Conservation (phyloP, 64 coral and sea anemone species). For the Montipora cactus region DNA sequence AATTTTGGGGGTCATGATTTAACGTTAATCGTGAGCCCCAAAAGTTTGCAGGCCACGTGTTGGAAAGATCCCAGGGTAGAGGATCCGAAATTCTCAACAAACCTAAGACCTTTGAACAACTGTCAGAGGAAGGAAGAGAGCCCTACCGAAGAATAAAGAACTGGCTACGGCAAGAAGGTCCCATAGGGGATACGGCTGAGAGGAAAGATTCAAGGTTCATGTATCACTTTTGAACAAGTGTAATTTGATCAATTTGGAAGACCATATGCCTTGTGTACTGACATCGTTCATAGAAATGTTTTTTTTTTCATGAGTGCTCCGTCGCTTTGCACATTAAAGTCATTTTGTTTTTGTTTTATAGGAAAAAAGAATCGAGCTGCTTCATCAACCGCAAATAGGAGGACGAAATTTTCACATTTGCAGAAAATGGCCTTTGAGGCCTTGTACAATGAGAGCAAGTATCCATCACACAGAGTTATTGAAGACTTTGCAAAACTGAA, state of each 20-base stretch:
- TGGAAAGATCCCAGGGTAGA: too few species aligned
- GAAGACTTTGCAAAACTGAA: background rate
- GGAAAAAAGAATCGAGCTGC: background rate
- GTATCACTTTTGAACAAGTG: too few species aligned
- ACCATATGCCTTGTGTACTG: background rate
- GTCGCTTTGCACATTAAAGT: constrained; percentile 14
- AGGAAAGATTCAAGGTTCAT: too few species aligned
- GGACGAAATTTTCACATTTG: background rate
- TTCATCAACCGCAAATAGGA: background rate
- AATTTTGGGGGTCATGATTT: too few species aligned
- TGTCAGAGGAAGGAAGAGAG: too few species aligned
- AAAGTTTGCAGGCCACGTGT: too few species aligned
- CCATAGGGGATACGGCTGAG: too few species aligned
- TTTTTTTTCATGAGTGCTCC: background rate
- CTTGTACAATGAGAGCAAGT: background rate
- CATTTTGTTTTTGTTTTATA: constrained; percentile 6
- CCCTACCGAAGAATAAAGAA: too few species aligned
- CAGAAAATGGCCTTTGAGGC: constrained; percentile 24
- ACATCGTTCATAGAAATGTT: background rate
- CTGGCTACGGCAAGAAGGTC: too few species aligned
- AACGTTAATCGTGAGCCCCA: too few species aligned
- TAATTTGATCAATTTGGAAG: constrained; percentile 15
- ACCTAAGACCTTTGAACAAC: too few species aligned
- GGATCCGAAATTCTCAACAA: too few species aligned
- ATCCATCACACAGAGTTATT: background rate